Evolutionary conservation across 1,140 invertebrate species (phyloP).

Genomic region (Zaprionus kolodkinae): DNA sequence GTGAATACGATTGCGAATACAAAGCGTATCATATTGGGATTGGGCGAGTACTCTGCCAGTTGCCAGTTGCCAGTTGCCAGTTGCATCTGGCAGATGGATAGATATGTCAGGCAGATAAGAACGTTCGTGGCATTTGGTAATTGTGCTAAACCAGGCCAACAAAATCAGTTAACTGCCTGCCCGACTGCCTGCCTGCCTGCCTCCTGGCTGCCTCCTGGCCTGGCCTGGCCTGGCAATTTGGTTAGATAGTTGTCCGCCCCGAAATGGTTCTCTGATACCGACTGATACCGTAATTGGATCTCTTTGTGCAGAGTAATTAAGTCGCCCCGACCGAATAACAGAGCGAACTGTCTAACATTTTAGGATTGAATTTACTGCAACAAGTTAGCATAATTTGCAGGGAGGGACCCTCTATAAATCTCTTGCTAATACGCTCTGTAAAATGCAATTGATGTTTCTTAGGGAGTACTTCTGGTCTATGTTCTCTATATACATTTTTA

Average conservation of each 20-base stretch:
- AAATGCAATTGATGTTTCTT: background rate
- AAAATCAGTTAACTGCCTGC: slow-evolving; percentile 40
- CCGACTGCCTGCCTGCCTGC: background rate
- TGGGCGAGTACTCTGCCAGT: slow-evolving; percentile 17
- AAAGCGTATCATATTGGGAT: background rate
- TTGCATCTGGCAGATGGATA: slow-evolving; percentile 8
- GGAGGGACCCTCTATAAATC: background rate
- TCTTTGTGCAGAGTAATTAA: slow-evolving; percentile 47
- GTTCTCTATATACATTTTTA: no score
- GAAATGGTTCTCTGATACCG: slow-evolving; percentile 25
- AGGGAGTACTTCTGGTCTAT: no score
- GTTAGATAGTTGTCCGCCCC: slow-evolving; percentile 27
- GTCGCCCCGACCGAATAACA: slow-evolving; percentile 23
- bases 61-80: background rate
- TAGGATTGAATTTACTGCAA: background rate
- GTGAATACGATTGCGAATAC: slow-evolving; percentile 1
- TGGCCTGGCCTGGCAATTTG: background rate
- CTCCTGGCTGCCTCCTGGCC: background rate
- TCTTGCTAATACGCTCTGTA: background rate
- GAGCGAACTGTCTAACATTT: background rate
- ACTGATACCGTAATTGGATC: slow-evolving; percentile 40
- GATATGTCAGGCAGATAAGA: slow-evolving; percentile 13
- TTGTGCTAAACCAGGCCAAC: slow-evolving; percentile 20
- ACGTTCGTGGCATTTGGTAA: slow-evolving; percentile 14
- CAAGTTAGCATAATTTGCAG: background rate